Conservation (phyloP, 2,888 invertebrate genomes). For the Hydrotaea diabolus region DNA sequence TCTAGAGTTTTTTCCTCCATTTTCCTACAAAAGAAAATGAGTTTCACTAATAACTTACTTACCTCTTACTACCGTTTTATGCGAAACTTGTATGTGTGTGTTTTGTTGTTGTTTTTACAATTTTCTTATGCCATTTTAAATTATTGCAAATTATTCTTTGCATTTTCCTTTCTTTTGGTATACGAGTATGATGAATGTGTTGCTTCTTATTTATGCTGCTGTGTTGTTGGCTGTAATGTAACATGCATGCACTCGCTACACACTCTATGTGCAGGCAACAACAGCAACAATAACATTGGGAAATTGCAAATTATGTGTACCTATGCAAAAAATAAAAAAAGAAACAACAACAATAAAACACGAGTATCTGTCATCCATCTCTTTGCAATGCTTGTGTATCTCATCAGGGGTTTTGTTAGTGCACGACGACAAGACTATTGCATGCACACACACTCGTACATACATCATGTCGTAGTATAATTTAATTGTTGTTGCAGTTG, state of each 20-base stretch:
- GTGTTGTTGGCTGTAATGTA: neutral
- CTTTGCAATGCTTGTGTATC: neutral
- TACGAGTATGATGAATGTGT: slow-evolving; percentile 27
- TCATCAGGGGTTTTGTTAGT: neutral
- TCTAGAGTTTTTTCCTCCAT: neutral
- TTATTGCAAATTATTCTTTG: slow-evolving; percentile 33
- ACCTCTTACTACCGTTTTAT: slow-evolving; percentile 19
- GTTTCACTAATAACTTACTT: slow-evolving; percentile 47
- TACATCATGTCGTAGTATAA: slow-evolving; percentile 13
- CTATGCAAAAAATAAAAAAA: neutral
- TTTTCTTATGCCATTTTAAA: slow-evolving; percentile 25
- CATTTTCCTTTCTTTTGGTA: slow-evolving; percentile 47
- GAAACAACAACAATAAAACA: neutral
- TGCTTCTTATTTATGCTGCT: neutral
- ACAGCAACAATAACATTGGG: slow-evolving; percentile 55
- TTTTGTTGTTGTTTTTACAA: slow-evolving; percentile 20
- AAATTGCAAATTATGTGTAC: slow-evolving; percentile 60
- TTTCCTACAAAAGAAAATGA: slow-evolving; percentile 16
- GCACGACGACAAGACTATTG: neutral
- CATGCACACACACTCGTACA: neutral
- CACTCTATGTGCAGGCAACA: neutral
- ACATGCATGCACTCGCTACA: slow-evolving; percentile 11
- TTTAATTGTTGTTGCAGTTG: slow-evolving; percentile 13
- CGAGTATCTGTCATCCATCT: slow-evolving; percentile 28
- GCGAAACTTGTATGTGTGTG: too few species aligned